A percentile compares a stretch with the other conserved stretches of the same genome.
Conservation (phyloP, 2,113 vertebrate genomes). For the Gymnobelideus leadbeateri region DNA sequence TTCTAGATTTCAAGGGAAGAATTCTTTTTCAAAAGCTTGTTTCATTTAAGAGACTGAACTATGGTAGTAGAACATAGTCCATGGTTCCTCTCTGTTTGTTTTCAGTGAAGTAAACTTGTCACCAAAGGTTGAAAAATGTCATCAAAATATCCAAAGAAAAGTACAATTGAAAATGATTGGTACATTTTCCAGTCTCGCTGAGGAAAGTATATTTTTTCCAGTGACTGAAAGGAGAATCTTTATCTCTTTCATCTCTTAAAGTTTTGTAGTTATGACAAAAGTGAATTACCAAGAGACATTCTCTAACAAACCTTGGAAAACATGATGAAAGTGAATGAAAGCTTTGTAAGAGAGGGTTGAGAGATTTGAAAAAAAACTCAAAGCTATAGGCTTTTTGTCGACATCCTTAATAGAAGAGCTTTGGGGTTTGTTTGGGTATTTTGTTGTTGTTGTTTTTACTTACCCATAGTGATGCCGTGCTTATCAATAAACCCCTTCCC, state of each 20-base stretch:
- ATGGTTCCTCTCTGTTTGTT: not conserved
- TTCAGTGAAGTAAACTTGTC: constrained; percentile 9
- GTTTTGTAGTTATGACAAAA: not conserved
- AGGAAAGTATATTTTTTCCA: not conserved
- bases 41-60: not conserved
- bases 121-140: not conserved
- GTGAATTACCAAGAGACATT: not conserved
- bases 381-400: not conserved
- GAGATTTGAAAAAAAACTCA: not conserved
- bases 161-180: not conserved
- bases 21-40: not conserved
- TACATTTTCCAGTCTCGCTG: not conserved
- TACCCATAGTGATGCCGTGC: not conserved
- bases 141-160: not conserved
- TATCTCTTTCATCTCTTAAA: not conserved
- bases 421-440: too few relatives aligned
- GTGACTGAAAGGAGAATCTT: not conserved
- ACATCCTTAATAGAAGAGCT: not conserved
- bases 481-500: not conserved
- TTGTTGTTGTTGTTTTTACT: not conserved
- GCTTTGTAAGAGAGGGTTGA: not conserved
- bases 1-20: not conserved
- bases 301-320: not conserved
- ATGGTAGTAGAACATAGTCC: not conserved
- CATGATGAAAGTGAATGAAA: not conserved